Evolutionary conservation across 2,888 invertebrate species (phyloP).

Genomic region (Phasia obesa): DNA sequence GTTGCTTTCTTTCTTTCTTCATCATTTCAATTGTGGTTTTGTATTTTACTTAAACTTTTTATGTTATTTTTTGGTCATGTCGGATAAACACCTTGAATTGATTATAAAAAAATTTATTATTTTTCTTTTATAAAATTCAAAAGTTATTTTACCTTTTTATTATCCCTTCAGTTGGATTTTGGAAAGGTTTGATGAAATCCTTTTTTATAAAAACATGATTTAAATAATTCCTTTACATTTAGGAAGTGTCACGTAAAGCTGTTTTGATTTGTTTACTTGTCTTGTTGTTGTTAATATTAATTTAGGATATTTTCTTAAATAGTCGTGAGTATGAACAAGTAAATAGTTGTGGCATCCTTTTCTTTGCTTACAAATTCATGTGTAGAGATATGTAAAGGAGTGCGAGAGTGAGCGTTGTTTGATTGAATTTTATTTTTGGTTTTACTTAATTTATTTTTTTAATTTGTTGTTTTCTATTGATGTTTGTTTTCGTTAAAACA

Average conservation of each 20-base stretch:
- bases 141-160: slow-evolving; percentile 1
- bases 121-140: slow-evolving; percentile 15
- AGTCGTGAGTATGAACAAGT: background rate
- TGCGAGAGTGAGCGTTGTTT: slow-evolving; percentile 35
- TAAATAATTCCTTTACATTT: slow-evolving; percentile 63
- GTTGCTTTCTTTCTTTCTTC: background rate
- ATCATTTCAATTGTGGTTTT: slow-evolving; percentile 48
- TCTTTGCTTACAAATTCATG: background rate
- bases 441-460: slow-evolving; percentile 4
- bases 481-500: slow-evolving; percentile 60
- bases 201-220: slow-evolving; percentile 31
- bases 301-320: slow-evolving; percentile 29
- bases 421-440: slow-evolving; percentile 31
- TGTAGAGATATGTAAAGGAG: background rate
- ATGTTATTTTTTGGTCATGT: slow-evolving; percentile 20
- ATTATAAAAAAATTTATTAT: slow-evolving; percentile 11
- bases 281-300: slow-evolving; percentile 18
- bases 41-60: slow-evolving; percentile 24
- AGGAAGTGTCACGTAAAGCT: slow-evolving; percentile 59
- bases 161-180: slow-evolving; percentile 1
- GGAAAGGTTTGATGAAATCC: too few relatives aligned
- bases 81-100: slow-evolving; percentile 59
- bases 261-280: slow-evolving; percentile 36
- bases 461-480: slow-evolving; percentile 69
- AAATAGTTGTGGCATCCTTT: slow-evolving; percentile 55